These are phyloP conservation scores for Heliconius cydno DNA, from an alignment of 2,888 invertebrate genomes.

Conservation along the genomic window DNA sequence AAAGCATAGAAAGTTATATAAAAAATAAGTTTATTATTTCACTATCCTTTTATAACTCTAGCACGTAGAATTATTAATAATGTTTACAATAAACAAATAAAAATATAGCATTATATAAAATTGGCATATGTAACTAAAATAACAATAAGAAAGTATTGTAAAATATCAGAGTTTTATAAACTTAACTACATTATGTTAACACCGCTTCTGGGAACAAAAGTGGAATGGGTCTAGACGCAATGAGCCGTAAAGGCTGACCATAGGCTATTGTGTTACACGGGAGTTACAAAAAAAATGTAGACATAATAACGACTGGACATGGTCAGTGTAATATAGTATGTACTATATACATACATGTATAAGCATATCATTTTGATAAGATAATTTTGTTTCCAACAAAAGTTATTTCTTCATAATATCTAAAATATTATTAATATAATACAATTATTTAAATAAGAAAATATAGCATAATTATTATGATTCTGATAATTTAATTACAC, in stretches of 20 bases:
- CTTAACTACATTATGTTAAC: constrained; percentile 18
- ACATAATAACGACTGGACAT: constrained; percentile 51
- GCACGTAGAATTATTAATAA: not conserved
- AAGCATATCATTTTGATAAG: no score
- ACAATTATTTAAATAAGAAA: no score
- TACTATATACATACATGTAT: no score
- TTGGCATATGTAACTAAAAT: not conserved
- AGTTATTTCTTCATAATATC: no score
- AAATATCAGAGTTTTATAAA: constrained; percentile 9
- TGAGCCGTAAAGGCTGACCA: constrained; percentile 68
- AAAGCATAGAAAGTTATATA: no score
- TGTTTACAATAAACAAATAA: not conserved
- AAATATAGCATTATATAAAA: not conserved
- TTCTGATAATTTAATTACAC: not conserved
- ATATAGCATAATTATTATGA: no score
- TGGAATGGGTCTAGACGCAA: constrained; percentile 65
- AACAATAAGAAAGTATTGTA: not conserved
- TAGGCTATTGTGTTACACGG: constrained; percentile 68
- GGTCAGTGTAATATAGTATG: not conserved
- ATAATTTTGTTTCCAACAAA: no score
- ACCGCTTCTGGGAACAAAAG: constrained; percentile 63
- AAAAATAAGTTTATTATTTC: no score
- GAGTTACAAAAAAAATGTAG: constrained; percentile 48
- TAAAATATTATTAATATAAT: no score
- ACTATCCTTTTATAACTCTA: no score